Conservation (phyloP, 2,113 vertebrate species). For the Lipotes vexillifer region DNA sequence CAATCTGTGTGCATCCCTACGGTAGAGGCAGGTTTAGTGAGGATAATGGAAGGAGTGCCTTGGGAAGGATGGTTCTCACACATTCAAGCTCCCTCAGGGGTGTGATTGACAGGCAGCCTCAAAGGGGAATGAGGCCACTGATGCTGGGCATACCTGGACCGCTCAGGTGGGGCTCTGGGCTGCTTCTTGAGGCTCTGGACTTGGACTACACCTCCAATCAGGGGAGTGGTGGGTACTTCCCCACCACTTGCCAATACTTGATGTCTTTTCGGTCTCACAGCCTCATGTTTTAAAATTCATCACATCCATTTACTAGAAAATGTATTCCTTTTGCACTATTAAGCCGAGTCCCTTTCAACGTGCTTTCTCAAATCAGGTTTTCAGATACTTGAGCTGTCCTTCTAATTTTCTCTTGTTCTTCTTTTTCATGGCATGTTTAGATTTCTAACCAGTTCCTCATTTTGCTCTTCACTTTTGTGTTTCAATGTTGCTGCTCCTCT, state of each 20-base stretch:
- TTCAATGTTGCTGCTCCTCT: not conserved
- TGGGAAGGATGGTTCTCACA: constrained; percentile 1
- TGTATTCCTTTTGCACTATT: not conserved
- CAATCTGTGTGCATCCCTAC: constrained; percentile 67
- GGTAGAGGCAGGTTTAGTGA: constrained; percentile 58
- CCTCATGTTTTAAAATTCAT: not conserved
- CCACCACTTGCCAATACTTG: not conserved
- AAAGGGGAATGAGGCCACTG: not conserved
- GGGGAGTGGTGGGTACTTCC: not conserved
- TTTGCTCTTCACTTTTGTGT: not conserved
- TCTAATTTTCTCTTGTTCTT: not conserved
- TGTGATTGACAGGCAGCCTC: constrained; percentile 60
- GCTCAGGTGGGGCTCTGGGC: not conserved
- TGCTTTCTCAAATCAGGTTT: not conserved
- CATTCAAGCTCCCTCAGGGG: not conserved
- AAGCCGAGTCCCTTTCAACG: not conserved
- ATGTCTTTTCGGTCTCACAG: not conserved
- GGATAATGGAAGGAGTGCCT: constrained; percentile 55
- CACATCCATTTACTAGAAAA: not conserved
- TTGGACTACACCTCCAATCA: not conserved
- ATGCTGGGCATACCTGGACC: not conserved
- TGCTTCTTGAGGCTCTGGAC: not conserved
- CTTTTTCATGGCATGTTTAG: not conserved
- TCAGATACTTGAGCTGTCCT: not conserved
- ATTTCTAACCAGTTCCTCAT: not conserved